phyloP scores from a whole-genome alignment of 2,888 invertebrate species.

The Acanthosepion pharaonis region DNA sequence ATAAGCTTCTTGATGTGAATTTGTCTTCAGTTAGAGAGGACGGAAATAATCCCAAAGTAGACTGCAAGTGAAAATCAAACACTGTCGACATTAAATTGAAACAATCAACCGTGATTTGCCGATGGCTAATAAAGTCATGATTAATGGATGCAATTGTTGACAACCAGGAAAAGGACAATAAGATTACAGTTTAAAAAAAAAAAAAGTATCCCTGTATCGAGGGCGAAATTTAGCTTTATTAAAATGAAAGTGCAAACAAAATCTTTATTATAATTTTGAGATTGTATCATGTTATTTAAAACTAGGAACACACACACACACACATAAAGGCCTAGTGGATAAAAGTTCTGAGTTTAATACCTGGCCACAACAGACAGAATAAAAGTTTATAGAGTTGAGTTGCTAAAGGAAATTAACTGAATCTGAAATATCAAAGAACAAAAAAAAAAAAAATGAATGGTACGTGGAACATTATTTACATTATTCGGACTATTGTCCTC shows the following conservation, averaged over 20 bases:
- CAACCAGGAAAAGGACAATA: not conserved
- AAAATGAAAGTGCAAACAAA: not conserved
- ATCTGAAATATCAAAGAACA: too few relatives aligned
- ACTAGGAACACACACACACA: too few relatives aligned
- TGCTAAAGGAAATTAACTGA: too few relatives aligned
- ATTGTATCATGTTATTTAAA: too few relatives aligned
- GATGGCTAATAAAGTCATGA: not conserved
- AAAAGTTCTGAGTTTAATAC: too few relatives aligned
- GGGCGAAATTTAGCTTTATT: not conserved
- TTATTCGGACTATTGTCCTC: too few relatives aligned
- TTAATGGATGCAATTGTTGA: not conserved
- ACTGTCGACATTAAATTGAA: not conserved
- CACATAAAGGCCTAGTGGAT: too few relatives aligned
- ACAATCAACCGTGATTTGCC: not conserved
- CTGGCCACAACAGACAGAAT: too few relatives aligned
- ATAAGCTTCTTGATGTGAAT: not conserved
- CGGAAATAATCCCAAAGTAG: not conserved
- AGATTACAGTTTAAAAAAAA: not conserved
- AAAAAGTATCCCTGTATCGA: not conserved
- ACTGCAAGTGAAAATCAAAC: not conserved
- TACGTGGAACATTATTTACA: too few relatives aligned
- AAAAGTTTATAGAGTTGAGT: too few relatives aligned
- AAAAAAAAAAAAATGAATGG: too few relatives aligned
- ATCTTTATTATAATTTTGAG: not conserved
- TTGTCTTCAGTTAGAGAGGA: not conserved